phyloP scores from a whole-genome alignment of 64 coral and sea anemone species.

The Catalaphyllia jardinei region DNA sequence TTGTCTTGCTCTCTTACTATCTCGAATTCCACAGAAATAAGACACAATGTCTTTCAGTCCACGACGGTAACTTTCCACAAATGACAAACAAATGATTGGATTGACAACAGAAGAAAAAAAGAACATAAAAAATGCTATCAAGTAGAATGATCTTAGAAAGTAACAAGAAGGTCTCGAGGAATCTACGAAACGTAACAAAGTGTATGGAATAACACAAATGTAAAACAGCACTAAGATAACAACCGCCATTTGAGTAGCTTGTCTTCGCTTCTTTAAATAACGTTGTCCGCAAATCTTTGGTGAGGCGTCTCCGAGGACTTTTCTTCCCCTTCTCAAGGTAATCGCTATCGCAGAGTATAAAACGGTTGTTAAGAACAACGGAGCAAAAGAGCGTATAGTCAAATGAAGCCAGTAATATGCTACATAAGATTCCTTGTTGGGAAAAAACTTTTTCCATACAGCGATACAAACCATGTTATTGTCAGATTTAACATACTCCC shows the following conservation, averaged over 20 bases:
- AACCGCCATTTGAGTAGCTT: background rate
- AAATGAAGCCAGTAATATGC: background rate
- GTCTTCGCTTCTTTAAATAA: too few species aligned
- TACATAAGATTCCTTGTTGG: background rate
- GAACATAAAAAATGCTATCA: too few species aligned
- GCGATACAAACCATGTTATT: background rate
- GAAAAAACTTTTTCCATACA: background rate
- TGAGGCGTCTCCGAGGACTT: background rate
- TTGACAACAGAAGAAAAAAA: background rate
- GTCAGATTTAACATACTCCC: too few species aligned
- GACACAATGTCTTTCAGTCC: too few species aligned
- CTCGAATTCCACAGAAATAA: too few species aligned
- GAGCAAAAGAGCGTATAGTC: background rate
- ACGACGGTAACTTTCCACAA: background rate
- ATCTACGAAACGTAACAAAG: background rate
- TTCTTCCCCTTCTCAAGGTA: background rate
- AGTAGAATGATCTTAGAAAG: background rate
- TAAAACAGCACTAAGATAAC: background rate
- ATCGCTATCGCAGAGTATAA: conserved; percentile 5
- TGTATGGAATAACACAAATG: conserved; percentile 8
- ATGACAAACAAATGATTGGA: background rate
- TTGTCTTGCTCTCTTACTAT: too few species aligned
- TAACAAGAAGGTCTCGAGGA: background rate
- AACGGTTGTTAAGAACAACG: background rate
- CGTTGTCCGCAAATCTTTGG: background rate